Percentiles rank a stretch among this genome's conserved stretches.
Evolutionary conservation across 2,797 vertebrate species (phyloP).

Genomic region (Florisuga fusca): DNA sequence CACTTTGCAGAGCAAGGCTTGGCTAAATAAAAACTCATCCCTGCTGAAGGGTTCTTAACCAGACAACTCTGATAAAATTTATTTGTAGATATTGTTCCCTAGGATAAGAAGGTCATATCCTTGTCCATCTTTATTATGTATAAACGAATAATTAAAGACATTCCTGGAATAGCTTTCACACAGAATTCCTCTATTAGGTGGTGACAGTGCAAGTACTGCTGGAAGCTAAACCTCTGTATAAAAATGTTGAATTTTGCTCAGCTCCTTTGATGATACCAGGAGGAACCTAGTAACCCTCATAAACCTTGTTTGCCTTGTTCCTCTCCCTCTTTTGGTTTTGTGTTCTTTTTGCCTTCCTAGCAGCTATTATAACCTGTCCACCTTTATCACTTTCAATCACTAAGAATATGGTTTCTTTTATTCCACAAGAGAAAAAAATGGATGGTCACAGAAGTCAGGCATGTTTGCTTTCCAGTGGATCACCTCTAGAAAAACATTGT

Average conservation of each 20-base stretch:
- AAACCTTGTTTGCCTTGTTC: not conserved
- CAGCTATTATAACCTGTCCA: not conserved
- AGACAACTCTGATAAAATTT: not conserved
- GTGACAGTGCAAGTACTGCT: not conserved
- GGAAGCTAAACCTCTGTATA: not conserved
- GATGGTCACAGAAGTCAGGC: not conserved
- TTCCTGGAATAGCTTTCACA: not conserved
- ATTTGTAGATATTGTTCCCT: not conserved
- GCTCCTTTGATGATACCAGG: not conserved
- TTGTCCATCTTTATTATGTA: not conserved
- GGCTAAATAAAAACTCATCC: not conserved
- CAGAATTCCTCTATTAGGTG: not conserved
- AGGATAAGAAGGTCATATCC: not conserved
- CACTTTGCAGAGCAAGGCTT: not conserved
- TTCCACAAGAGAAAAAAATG: rapidly evolving
- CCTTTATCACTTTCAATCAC: not conserved
- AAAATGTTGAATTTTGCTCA: not conserved
- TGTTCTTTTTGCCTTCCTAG: not conserved
- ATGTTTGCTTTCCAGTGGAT: not conserved
- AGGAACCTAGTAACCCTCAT: not conserved
- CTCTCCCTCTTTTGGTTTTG: not conserved
- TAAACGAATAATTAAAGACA: not conserved
- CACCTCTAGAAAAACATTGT: not conserved
- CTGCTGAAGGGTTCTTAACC: not conserved
- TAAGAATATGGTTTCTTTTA: not conserved